Evolutionary conservation across 2,797 vertebrate genomes (phyloP).

Genomic region (Coregonus suidteri): DNA sequence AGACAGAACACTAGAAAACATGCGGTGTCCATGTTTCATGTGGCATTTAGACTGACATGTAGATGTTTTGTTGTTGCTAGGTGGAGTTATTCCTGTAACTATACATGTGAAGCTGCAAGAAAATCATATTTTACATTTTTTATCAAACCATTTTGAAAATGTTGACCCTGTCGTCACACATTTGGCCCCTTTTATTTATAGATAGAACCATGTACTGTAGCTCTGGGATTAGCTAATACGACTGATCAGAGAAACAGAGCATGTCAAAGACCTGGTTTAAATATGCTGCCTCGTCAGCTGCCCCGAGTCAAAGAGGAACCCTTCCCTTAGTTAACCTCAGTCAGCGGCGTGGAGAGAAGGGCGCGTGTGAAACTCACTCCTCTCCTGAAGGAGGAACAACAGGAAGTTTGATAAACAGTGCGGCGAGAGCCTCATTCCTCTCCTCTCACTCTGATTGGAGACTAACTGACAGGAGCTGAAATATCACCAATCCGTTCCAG

Average conservation of each 20-base stretch:
- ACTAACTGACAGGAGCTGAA: conserved; percentile 49
- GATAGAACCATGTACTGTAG: too few species aligned
- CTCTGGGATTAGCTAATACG: too few species aligned
- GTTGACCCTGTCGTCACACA: too few species aligned
- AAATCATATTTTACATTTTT: too few species aligned
- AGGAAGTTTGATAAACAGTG: conserved; percentile 47
- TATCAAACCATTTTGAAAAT: too few species aligned
- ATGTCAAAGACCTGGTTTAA: conserved; percentile 5
- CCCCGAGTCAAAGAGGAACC: background rate
- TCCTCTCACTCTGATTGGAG: conserved; percentile 20
- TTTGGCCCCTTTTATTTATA: too few species aligned
- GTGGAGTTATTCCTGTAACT: too few species aligned
- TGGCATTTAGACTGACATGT: too few species aligned
- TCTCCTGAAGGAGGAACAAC: conserved; percentile 28
- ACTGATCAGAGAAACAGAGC: conserved; percentile 35
- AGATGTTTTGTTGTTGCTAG: too few species aligned
- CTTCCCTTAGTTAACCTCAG: conserved; percentile 27
- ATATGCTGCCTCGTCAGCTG: background rate
- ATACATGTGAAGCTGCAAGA: too few species aligned
- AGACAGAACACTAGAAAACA: too few species aligned
- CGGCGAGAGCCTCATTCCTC: conserved; percentile 28
- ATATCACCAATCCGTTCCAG: conserved; percentile 60
- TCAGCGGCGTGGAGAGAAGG: background rate
- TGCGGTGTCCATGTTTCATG: too few species aligned
- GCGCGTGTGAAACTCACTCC: conserved; percentile 5